Evolutionary conservation across 2,888 invertebrate species (phyloP).

Genomic region (Drosophila ustulata): DNA sequence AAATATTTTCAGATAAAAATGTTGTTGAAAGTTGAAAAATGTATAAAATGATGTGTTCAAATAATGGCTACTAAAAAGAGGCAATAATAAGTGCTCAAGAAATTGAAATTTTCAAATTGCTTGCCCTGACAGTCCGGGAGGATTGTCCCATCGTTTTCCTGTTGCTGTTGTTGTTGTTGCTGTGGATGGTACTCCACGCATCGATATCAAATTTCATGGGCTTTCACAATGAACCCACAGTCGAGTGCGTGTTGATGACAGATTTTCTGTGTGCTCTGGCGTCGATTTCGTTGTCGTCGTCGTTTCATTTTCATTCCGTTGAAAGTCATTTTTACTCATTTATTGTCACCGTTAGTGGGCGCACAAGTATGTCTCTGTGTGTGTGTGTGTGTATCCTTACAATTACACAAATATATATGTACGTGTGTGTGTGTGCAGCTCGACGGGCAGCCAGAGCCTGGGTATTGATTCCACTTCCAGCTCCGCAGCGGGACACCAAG

Average conservation of each 20-base stretch:
- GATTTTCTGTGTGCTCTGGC: constrained; percentile 62
- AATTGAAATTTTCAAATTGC: constrained; percentile 52
- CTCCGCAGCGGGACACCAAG: constrained; percentile 50
- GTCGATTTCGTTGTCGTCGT: constrained; percentile 46
- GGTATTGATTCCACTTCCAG: constrained; percentile 76
- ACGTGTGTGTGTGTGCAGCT: constrained; percentile 21
- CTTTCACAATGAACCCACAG: constrained; percentile 64
- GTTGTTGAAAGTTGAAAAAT: constrained; percentile 25
- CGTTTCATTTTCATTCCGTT: constrained; percentile 72
- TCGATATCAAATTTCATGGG: constrained; percentile 78
- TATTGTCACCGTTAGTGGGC: constrained; percentile 76
- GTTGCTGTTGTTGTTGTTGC: constrained; percentile 26
- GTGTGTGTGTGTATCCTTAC: constrained; percentile 66
- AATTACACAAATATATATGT: constrained; percentile 54
- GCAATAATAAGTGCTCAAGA: constrained; percentile 37
- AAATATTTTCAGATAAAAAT: constrained; percentile 19
- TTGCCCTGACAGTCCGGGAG: constrained; percentile 17
- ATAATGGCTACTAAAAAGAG: constrained; percentile 33
- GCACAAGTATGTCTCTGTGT: constrained; percentile 37
- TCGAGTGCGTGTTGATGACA: constrained; percentile 77
- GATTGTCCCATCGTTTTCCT: constrained; percentile 36
- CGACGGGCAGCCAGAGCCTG: constrained; percentile 59
- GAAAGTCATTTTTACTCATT: constrained; percentile 81
- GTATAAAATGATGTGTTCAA: constrained; percentile 27
- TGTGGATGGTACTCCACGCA: constrained; percentile 60